Base-by-base conservation (phyloP, 2,888 invertebrate genomes). In the Keiferia lycopersicella region DNA sequence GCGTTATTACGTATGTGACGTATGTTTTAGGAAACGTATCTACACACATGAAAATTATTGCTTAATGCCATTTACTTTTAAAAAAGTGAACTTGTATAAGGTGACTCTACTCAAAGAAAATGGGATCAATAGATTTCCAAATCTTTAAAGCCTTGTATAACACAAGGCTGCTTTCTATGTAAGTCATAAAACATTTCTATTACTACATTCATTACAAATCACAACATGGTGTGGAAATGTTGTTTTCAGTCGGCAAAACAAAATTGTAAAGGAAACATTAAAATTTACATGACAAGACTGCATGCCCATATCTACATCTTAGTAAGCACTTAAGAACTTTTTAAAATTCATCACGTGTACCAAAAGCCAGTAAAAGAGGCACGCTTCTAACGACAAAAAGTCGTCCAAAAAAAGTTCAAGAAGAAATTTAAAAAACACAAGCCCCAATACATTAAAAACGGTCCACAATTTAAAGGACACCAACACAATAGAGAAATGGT, bases 271-370 rank as follows among this genome's bases (percentile, higher is more conserved):
- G 70, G 73, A 74, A 71, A 76, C 72, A 80, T 81, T 76, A 45
- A 81, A 80, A 84, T 84, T 83, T 81, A 84, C 84, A 86, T 86
- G 81, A 86, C 83, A 86, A 82, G 75, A 73, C 77, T 81, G 80
- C 76, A 80, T 74, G 72, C 73, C 80, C 79, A 79, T 84, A 84
- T 78, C 79, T 81, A 78, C 77, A 82, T 74, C 81, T 82, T 78
- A 74, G 75, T 62, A 58, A 53, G 16, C 51, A 45, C 41, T 63
- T 77, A 81, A 69, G 75, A 69, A 81, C 83, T 81, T 84, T 84
- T 91, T 89, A 84, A 88, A 89, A 91, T 90, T 88, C 89, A 88
- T 86, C 87, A 85, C 87, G 71, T 84, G 86, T 84, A 72, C 70
- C 74, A 80, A 82, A 76, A 69, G 73, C 74, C 71, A 79, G 78